Conservation (phyloP, 2,797 vertebrate genomes). For the Anguilla marmorata region DNA sequence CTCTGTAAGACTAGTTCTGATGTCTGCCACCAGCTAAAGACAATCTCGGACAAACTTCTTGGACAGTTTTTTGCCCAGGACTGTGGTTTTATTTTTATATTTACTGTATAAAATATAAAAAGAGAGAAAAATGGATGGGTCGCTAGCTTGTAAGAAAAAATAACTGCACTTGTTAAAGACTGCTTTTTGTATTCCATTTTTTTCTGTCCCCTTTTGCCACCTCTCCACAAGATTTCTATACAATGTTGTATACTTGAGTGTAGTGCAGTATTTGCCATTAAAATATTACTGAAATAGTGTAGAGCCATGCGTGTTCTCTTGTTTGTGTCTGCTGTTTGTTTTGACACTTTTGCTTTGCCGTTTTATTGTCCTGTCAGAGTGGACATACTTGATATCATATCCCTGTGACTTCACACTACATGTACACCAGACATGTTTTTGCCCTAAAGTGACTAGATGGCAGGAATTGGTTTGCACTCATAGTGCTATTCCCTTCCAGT, state of each 20-base stretch:
- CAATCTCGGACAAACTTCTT: slow-evolving; percentile 59
- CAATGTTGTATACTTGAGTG: slow-evolving; percentile 75
- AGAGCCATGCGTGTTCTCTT: neutral
- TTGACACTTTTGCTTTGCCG: neutral
- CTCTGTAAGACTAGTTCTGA: slow-evolving; percentile 52
- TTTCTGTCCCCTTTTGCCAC: slow-evolving; percentile 59
- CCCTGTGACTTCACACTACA: neutral
- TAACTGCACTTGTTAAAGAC: slow-evolving; percentile 56
- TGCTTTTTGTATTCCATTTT: slow-evolving; percentile 69
- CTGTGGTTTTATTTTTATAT: slow-evolving; percentile 73
- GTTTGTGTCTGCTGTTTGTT: slow-evolving; percentile 3
- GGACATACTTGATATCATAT: neutral
- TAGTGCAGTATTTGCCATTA: slow-evolving; percentile 81
- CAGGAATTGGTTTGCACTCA: neutral
- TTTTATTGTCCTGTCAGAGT: neutral
- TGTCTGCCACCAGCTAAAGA: slow-evolving; percentile 62
- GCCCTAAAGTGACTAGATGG: neutral
- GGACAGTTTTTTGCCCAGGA: slow-evolving; percentile 53
- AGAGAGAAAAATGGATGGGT: slow-evolving; percentile 40
- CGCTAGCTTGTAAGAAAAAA: slow-evolving; percentile 61
- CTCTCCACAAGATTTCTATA: slow-evolving; percentile 66
- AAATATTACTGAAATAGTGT: slow-evolving; percentile 73
- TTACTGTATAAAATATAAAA: slow-evolving; percentile 60
- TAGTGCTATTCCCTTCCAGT: neutral
- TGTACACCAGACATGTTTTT: neutral